Conservation (phyloP, 2,797 vertebrate genomes). For the Sebastes baramenuke region DNA sequence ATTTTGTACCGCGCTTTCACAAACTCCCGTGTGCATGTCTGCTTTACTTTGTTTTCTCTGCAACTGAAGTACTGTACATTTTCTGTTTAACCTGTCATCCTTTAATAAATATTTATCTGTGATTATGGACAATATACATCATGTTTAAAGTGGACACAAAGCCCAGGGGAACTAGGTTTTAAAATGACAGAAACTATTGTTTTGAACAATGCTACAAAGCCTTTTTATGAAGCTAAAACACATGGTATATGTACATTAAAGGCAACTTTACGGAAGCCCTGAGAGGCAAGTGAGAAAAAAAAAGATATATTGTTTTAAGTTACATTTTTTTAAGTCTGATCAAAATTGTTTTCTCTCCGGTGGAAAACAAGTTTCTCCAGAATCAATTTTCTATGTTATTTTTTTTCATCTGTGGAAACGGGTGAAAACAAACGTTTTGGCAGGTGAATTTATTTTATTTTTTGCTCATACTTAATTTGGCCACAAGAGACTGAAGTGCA, state of each 20-base stretch:
- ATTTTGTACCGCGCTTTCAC: neutral
- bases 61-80: slow-evolving; percentile 25
- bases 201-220: neutral
- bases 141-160: neutral
- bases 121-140: neutral
- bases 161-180: neutral
- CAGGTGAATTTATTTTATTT: neutral
- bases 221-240: neutral
- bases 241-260: neutral
- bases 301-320: neutral
- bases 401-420: neutral
- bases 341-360: too few relatives aligned
- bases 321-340: neutral
- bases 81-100: slow-evolving; percentile 15
- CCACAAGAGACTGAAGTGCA: neutral
- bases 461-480: too few relatives aligned
- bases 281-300: neutral
- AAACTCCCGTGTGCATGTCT: neutral
- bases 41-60: slow-evolving; percentile 7
- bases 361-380: too few relatives aligned
- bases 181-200: neutral
- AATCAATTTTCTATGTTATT: too few relatives aligned
- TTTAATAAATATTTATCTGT: slow-evolving; percentile 51
- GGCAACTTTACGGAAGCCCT: neutral
- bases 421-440: neutral